Percentiles rank a stretch among this genome's conserved stretches.
Evolutionary conservation across 2,888 invertebrate genomes (phyloP).

Genomic region (Diaphora mendica): DNA sequence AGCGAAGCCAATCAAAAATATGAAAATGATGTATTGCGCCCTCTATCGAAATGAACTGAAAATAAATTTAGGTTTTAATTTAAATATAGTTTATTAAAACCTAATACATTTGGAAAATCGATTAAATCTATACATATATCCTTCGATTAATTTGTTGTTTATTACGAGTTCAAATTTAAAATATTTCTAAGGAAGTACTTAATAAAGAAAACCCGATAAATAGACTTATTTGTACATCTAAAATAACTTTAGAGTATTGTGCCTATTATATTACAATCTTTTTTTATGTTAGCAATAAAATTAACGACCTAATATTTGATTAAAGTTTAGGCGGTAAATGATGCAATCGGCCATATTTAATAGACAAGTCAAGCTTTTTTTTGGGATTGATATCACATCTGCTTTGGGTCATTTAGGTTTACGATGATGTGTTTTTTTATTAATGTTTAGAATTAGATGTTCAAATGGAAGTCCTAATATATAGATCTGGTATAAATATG

Average conservation of each 20-base stretch:
- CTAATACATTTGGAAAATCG: not conserved
- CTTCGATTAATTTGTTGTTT: not conserved
- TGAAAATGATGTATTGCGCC: too few relatives aligned
- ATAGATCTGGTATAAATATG: too few relatives aligned
- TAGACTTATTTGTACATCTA: not conserved
- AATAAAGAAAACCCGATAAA: not conserved
- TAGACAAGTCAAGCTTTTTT: slow-evolving; percentile 19
- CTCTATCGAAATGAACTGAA: not conserved
- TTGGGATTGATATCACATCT: slow-evolving; percentile 12
- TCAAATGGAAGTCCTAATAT: not conserved
- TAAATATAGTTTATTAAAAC: not conserved
- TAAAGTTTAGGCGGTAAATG: slow-evolving; percentile 21
- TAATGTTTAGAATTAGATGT: not conserved
- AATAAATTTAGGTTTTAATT: not conserved
- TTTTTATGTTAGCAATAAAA: slow-evolving; percentile 43
- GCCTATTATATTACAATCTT: slow-evolving; percentile 21
- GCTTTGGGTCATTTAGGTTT: slow-evolving; percentile 13
- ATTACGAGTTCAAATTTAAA: not conserved
- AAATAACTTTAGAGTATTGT: slow-evolving; percentile 15
- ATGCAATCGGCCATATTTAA: slow-evolving; percentile 19
- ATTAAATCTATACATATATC: not conserved
- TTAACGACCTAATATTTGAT: slow-evolving; percentile 31
- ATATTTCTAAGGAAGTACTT: not conserved
- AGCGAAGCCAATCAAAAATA: too few relatives aligned
- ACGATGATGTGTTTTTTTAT: not conserved